These are phyloP conservation scores for Ormyrus rosae DNA, from an alignment of 2,888 invertebrate species.

Conservation along the genomic window DNA sequence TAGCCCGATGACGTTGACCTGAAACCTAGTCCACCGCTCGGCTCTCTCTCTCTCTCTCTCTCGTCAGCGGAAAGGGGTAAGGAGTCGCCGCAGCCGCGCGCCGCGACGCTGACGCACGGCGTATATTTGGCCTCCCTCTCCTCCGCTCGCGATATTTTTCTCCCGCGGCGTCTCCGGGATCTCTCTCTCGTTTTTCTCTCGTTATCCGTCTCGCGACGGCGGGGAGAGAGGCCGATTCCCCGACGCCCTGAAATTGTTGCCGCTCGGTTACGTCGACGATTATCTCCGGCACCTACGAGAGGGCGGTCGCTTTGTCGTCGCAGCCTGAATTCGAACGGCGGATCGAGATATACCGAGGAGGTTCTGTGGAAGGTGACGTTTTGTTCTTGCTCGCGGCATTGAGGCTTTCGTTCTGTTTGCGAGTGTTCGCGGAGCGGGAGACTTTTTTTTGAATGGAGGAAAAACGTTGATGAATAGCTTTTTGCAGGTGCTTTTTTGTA, in stretches of 20 bases:
- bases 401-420: too few species aligned
- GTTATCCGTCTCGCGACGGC: not conserved
- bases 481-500: too few species aligned
- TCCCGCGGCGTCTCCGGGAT: not conserved
- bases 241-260: slow-evolving; percentile 41
- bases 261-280: slow-evolving; percentile 54
- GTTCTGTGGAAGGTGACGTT: too few species aligned
- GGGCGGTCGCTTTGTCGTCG: not conserved
- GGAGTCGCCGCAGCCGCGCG: slow-evolving; percentile 67
- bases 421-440: too few species aligned
- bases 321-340: slow-evolving; percentile 47
- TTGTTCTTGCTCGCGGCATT: too few species aligned
- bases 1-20: slow-evolving; percentile 73
- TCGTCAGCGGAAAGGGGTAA: too few species aligned
- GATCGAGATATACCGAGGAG: not conserved
- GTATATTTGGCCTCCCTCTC: slow-evolving; percentile 72
- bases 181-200: slow-evolving; percentile 30
- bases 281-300: slow-evolving; percentile 49
- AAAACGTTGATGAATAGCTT: too few species aligned
- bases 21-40: slow-evolving; percentile 64
- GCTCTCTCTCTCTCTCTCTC: slow-evolving; percentile 57
- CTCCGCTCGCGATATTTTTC: not conserved
- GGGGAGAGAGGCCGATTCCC: not conserved
- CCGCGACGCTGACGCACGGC: slow-evolving; percentile 75
- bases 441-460: too few species aligned